phyloP scores from a whole-genome alignment of 2,113 vertebrate species.

The Regulus satrapa region DNA sequence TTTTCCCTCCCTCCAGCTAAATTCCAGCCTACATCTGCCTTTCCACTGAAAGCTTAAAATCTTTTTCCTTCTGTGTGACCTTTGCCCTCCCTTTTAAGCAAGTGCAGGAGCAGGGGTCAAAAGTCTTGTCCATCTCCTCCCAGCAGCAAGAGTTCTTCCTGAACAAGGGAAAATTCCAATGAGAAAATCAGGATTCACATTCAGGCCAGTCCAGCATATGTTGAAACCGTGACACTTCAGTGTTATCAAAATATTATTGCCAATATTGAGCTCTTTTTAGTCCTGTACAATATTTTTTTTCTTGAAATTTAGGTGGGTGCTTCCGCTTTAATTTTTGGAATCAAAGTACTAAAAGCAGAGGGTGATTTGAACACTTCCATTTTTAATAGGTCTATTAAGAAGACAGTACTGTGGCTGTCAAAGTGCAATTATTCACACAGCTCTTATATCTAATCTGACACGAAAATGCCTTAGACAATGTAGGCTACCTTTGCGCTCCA shows the following conservation, averaged over 20 bases:
- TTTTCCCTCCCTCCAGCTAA: neutral
- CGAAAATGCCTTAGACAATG: neutral
- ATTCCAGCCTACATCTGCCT: neutral
- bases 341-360: neutral
- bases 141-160: neutral
- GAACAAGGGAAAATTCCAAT: neutral
- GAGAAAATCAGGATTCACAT: neutral
- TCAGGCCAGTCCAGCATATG: neutral
- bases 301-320: neutral
- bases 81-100: neutral
- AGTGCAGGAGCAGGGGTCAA: neutral
- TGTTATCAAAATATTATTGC: neutral
- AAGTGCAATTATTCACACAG: neutral
- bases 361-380: neutral
- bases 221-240: neutral
- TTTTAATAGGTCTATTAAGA: neutral
- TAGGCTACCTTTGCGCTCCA: neutral
- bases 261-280: neutral
- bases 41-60: neutral
- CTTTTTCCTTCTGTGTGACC: neutral
- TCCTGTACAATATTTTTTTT: neutral
- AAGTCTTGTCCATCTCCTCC: neutral
- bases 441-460: neutral
- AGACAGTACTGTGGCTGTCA: neutral
- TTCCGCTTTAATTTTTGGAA: neutral